Evolutionary conservation across 2,113 vertebrate species (phyloP), one percentile per base, ranked within the genome.

Genomic region (Grallaria varia): DNA sequence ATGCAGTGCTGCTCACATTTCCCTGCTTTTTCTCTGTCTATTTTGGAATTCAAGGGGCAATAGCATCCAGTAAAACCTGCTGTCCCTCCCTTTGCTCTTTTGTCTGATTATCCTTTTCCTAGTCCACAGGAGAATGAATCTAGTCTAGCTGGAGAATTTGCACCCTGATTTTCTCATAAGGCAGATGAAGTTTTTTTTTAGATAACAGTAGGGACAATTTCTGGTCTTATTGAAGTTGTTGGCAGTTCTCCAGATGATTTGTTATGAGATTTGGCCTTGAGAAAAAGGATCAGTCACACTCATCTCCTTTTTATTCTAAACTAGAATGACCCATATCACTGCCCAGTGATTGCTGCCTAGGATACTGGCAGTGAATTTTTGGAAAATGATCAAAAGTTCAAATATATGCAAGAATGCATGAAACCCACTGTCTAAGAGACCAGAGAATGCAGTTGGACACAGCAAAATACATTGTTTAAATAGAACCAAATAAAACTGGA

Each of bases 361-460:
- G 94, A 96, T 97, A 94, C 93, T 96, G 89, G 85, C 76, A 95
- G n/a, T 90, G 84, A 92, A 94, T 93, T 91, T 95, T 92, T 93
- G 91, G 93, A 96, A 96, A 96, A 92, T 2, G 59, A 86, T 92
- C 90, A 95, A 86, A 95, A 96, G 86, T 95, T 96, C 86, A 95
- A 97, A 89, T 84, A 78, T 91, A 96, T 96, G 95, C 95, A 95
- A 92, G 95, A 96, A 97, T 95, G 92, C 89, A 92, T 95, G 83
- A 93, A 93, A 71, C 84, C 82, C 79, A 50, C 96, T 92, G 87
- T 83, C 66, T 79, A n/a, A 94, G 83, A 87, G 64, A 90, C 76
- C 47, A 72, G 81, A 87, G 77, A 91, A 89, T 72, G 69, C 39
- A 80, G 50, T 83, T 74, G 44, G 67, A 49, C 68, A 50, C 50